Conservation (phyloP, 2,797 vertebrate genomes). For the Liparis tanakae region DNA sequence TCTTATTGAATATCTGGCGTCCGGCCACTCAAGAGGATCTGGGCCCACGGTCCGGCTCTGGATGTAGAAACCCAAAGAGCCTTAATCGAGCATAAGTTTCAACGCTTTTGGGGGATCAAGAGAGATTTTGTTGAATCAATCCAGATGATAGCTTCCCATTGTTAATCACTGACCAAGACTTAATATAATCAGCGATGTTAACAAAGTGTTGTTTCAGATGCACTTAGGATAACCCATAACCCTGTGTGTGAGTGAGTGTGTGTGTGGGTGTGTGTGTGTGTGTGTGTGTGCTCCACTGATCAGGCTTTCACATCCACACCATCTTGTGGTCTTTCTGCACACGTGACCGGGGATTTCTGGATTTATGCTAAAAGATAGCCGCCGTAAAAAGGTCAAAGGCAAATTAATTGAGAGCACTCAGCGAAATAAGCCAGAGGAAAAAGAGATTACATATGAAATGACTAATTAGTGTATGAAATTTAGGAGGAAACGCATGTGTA, state of each 20-base stretch:
- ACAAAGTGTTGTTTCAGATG: slow-evolving; percentile 78
- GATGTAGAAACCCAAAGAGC: slow-evolving; percentile 80
- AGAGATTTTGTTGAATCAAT: slow-evolving; percentile 82
- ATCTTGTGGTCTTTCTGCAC: slow-evolving; percentile 54
- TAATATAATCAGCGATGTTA: slow-evolving; percentile 77
- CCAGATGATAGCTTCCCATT: slow-evolving; percentile 82
- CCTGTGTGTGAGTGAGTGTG: slow-evolving; percentile 55
- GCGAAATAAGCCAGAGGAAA: slow-evolving; percentile 47
- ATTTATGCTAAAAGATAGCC: slow-evolving; percentile 55
- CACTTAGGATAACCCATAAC: slow-evolving; percentile 75
- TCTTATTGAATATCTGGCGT: slow-evolving; percentile 63
- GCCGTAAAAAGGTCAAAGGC: slow-evolving; percentile 40
- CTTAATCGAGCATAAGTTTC: slow-evolving; percentile 79
- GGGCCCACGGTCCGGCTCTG: slow-evolving; percentile 61
- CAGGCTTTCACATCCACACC: slow-evolving; percentile 49
- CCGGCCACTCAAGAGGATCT: slow-evolving; percentile 81
- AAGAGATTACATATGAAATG: slow-evolving; percentile 41
- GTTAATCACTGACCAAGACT: slow-evolving; percentile 82
- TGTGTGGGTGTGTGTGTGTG: too few species aligned
- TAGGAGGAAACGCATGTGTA: slow-evolving; percentile 9
- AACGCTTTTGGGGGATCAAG: slow-evolving; percentile 78
- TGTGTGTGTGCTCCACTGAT: slow-evolving; percentile 32
- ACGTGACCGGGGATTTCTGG: slow-evolving; percentile 57
- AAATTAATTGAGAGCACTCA: slow-evolving; percentile 62
- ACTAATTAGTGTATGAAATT: slow-evolving; percentile 18